These are phyloP conservation scores for Manis pentadactyla DNA, from an alignment of 2,797 vertebrate species.

Conservation along the genomic window DNA sequence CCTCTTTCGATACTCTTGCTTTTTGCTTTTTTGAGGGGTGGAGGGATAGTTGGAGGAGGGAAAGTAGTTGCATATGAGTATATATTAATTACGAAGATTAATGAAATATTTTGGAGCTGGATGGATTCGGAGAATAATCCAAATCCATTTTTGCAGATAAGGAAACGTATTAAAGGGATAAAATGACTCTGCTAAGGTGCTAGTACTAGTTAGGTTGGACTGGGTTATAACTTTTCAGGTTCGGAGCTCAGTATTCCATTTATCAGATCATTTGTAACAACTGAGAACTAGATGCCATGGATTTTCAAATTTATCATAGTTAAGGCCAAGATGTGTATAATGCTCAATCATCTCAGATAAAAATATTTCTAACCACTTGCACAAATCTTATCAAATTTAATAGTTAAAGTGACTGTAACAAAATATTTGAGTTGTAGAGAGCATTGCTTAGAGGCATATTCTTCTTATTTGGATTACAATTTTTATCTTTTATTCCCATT, in stretches of 20 bases:
- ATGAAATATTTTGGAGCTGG: slow-evolving; percentile 25
- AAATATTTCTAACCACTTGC: neutral
- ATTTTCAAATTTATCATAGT: slow-evolving; percentile 44
- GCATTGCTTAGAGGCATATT: neutral
- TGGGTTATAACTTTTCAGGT: neutral
- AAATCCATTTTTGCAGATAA: neutral
- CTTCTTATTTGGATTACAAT: neutral
- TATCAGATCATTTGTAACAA: neutral
- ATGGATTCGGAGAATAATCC: neutral
- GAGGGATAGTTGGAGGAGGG: neutral
- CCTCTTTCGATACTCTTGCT: neutral
- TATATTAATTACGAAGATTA: slow-evolving; percentile 17
- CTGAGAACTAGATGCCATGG: slow-evolving; percentile 1
- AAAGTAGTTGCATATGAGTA: slow-evolving; percentile 32
- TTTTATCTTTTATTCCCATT: neutral
- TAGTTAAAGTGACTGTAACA: neutral
- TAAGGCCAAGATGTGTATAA: neutral
- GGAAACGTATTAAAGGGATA: neutral
- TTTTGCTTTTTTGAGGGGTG: neutral
- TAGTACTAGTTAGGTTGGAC: neutral
- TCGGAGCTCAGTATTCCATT: neutral
- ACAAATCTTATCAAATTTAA: neutral
- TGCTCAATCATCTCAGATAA: slow-evolving; percentile 4
- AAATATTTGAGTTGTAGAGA: neutral
- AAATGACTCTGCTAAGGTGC: neutral